These are phyloP conservation scores for Eurosta solidaginis DNA, from an alignment of 1,140 invertebrate genomes.

Conservation along the genomic window DNA sequence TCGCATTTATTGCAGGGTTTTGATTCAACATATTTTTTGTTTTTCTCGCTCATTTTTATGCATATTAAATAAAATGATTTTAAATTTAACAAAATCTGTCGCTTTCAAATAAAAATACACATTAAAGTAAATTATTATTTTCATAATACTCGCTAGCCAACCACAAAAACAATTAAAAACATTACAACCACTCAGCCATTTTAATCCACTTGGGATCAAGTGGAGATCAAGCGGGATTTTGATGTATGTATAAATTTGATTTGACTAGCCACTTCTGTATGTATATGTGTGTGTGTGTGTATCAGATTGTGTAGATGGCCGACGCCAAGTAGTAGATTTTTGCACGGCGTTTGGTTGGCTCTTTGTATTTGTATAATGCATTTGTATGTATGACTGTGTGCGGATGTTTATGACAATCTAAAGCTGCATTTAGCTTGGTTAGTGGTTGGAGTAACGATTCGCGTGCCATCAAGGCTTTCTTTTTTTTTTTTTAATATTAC, in stretches of 20 bases:
- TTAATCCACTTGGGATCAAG: constrained; percentile 57
- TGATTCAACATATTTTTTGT: no score
- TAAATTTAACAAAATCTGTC: constrained; percentile 19
- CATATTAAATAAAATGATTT: constrained; percentile 3
- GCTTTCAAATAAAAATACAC: constrained; percentile 29
- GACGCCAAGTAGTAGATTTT: no score
- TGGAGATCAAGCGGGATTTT: constrained; percentile 55
- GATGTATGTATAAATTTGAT: constrained; percentile 47
- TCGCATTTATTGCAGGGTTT: no score
- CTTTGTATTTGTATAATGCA: background rate
- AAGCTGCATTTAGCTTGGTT: background rate
- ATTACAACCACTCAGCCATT: constrained; percentile 44
- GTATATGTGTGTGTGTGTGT: no score
- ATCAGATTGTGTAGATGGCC: no score
- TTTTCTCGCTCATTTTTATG: no score
- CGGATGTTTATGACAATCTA: constrained; percentile 10
- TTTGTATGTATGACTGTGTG: background rate
- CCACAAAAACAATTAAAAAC: constrained; percentile 58
- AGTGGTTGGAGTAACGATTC: background rate
- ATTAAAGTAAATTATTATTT: constrained; percentile 44
- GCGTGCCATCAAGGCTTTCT: background rate
- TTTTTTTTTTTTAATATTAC: no score
- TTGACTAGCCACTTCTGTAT: constrained; percentile 16
- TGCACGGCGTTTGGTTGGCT: background rate
- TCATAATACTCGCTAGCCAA: constrained; percentile 40